Percentiles rank a stretch among this genome's conserved stretches.
These are phyloP conservation scores for Hydra vulgaris DNA, from an alignment of 30 jellyfish, hydroid and myxozoan species.

Conservation along the genomic window DNA sequence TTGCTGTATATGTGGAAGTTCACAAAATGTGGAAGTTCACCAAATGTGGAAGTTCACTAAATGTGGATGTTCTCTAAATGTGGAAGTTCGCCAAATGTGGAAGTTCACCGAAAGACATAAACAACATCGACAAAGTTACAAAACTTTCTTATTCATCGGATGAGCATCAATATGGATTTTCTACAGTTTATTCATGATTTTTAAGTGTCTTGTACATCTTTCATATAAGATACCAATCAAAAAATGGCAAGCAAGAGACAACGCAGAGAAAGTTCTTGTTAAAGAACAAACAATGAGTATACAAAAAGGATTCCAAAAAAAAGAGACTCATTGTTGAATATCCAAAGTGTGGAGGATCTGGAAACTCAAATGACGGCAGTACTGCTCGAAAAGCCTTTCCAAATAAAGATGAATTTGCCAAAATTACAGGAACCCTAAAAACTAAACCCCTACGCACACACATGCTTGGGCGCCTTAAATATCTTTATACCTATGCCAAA, in stretches of 20 bases:
- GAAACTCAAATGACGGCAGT: background rate
- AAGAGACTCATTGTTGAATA: background rate
- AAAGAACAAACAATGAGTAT: background rate
- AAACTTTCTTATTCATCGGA: background rate
- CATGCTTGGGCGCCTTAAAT: no score
- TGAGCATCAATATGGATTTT: background rate
- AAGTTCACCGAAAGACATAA: background rate
- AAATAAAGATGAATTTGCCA: background rate
- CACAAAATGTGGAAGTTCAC: no score
- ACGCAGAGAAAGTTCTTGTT: background rate
- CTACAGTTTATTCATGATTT: background rate
- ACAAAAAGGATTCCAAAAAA: background rate
- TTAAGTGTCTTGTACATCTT: background rate
- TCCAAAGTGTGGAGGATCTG: background rate
- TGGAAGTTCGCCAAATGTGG: background rate
- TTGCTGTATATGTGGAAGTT: background rate
- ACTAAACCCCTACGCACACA: no score
- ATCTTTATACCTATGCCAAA: no score
- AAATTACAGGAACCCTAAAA: background rate
- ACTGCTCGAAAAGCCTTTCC: background rate
- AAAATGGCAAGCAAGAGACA: background rate
- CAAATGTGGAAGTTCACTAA: background rate
- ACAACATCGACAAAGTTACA: background rate
- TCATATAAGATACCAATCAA: background rate
- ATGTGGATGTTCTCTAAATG: background rate